A percentile compares a stretch with the other conserved stretches of the same genome.
phyloP scores from a whole-genome alignment of 2,888 invertebrate genomes.

The Xestia c-nigrum region DNA sequence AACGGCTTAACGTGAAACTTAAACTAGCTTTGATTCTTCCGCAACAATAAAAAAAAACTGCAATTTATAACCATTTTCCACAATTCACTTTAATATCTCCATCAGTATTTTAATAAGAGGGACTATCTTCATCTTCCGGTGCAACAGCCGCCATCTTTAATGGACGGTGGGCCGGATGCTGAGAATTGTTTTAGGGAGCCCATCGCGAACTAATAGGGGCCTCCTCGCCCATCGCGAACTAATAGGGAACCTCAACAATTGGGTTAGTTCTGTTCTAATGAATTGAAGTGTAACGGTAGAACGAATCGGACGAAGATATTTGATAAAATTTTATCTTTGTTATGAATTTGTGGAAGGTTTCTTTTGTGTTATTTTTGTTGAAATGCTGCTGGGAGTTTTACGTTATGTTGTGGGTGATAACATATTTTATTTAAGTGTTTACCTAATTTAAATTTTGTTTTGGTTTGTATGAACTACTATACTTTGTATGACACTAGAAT shows the following conservation, averaged over 20 bases:
- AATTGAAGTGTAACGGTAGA: conserved; percentile 45
- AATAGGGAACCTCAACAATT: conserved; percentile 61
- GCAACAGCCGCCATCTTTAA: conserved; percentile 63
- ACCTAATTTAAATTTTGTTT: not conserved
- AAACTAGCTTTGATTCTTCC: not conserved
- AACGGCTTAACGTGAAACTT: too few species aligned
- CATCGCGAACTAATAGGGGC: conserved; percentile 61
- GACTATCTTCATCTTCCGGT: conserved; percentile 23
- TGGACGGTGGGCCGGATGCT: conserved; percentile 71
- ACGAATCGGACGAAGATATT: conserved; percentile 27
- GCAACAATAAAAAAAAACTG: not conserved
- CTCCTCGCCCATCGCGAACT: conserved; percentile 61
- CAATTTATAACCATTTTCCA: not conserved
- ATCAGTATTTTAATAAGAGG: conserved; percentile 45
- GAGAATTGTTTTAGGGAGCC: conserved; percentile 73
- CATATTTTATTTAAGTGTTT: not conserved
- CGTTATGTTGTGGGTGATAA: not conserved
- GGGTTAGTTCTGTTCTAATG: conserved; percentile 60
- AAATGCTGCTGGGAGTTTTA: not conserved
- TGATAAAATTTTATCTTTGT: conserved; percentile 14
- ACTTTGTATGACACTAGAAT: not conserved
- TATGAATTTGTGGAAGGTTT: not conserved
- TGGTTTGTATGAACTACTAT: not conserved
- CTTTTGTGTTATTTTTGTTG: not conserved
- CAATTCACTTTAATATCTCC: conserved; percentile 21